Percentiles rank a stretch among this genome's conserved stretches.
phyloP scores from a whole-genome alignment of 2,797 vertebrate species.

The Pelobates cultripes region DNA sequence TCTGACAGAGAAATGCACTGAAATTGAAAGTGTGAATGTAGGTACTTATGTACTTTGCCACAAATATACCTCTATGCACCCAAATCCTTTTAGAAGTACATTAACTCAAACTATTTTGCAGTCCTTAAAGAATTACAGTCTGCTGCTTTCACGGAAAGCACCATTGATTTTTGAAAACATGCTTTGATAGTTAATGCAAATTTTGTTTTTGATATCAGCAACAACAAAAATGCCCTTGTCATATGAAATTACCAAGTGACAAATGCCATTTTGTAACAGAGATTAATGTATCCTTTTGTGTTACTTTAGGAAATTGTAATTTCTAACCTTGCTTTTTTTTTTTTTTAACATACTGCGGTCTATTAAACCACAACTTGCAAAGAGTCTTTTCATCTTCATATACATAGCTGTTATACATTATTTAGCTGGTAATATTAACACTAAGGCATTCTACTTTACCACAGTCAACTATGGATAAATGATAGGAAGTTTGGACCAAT shows the following conservation, averaged over 20 bases:
- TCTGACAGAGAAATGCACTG: constrained; percentile 5
- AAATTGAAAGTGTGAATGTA: constrained; percentile 9
- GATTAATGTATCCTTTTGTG: not conserved
- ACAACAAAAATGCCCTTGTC: constrained; percentile 19
- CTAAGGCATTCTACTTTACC: too few species aligned
- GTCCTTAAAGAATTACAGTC: constrained; percentile 18
- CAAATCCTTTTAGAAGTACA: constrained; percentile 28
- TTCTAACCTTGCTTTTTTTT: not conserved
- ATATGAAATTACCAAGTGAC: constrained; percentile 11
- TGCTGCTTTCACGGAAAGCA: constrained; percentile 10
- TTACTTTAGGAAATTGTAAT: not conserved
- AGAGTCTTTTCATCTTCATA: not conserved
- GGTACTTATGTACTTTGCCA: constrained; percentile 1
- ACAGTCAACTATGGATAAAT: too few species aligned
- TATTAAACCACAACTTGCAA: not conserved
- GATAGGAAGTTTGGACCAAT: too few species aligned
- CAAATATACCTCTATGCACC: not conserved
- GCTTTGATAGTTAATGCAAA: constrained; percentile 30
- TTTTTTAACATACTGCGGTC: not conserved
- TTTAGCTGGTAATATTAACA: too few species aligned
- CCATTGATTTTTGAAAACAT: constrained; percentile 17
- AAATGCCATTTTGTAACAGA: not conserved
- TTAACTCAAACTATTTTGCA: constrained; percentile 4
- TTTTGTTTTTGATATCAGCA: constrained; percentile 15
- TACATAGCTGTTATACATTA: too few species aligned